Base-by-base conservation (phyloP, 2,113 vertebrate genomes). In the Sebastes schlegelii region DNA sequence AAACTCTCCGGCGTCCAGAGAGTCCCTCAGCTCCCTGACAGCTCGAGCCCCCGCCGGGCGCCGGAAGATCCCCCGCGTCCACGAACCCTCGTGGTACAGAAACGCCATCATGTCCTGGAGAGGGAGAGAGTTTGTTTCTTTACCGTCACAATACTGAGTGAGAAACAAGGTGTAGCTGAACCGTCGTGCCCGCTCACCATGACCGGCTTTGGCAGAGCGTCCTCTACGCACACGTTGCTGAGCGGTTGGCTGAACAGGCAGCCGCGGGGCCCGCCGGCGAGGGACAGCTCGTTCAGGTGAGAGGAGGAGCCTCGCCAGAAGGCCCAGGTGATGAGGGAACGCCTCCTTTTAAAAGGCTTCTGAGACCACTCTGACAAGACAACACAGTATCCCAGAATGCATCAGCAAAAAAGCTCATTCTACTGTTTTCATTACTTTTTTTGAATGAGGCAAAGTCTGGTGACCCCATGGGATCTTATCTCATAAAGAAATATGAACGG, bases 31-130 rank as follows among this genome's bases (percentile, higher is more conserved):
- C 61, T 99, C 97, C 81, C 97, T 94, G 91, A 98, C 98, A 0
- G 96, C 96, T 79, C 97, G 98, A 43, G 97, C 96, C 67, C 97
- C 98, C 13, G 97, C 98, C 0, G 98, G 97, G 0, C 97, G 96
- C 6, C 98, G 96, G 90, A 99, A 99, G 91, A 99, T 99, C 23
- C 98, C 98, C 65, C 96, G 95, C 0, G 98, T 99, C 89, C 96
- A 95, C 0, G 97, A 96, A 2, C 98, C 98, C 83, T 99, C 97
- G 78, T 96, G 95, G 88, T 97, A 97, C 80, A 99, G 96, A 14
- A 97, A 96, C 13, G 84, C 93, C 88, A 99, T 94, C 97, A 99
- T 98, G 86, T 98, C 97, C 98, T 99, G 82, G 40, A 48, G 63
- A 86, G 81, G 60, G 66, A 58, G 21, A 40, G 34, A 14, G 51